Evolutionary conservation across 2,888 invertebrate genomes (phyloP), one percentile per base, ranked within the genome.

Genomic region (Lepidocyrtinus sp.): DNA sequence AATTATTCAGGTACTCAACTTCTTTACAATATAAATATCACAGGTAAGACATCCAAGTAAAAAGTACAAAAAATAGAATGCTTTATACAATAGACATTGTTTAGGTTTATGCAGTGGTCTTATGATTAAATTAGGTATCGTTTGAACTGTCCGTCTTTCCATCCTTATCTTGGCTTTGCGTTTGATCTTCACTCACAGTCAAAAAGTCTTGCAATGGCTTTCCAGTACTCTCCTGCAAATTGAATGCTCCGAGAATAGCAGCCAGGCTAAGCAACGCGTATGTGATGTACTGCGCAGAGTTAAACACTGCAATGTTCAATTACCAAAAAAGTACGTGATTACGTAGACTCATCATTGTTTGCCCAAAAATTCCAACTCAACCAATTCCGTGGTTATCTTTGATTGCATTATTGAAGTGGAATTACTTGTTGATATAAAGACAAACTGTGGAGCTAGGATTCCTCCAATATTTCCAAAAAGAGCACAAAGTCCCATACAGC

Each of bases 391-490:
- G n/a, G 2, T n/a, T n/a, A 26, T 26, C 17, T 15, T 25, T 65
- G 27, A 26, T 22, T 17, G 27, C 25, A 5, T 59, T n/a, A 19
- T 5, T 59, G 21, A 12, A 12, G 46, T 65, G 15, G n/a, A 50
- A 64, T 81, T 75, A 85, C 84, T 61, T 81, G 82, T 84, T 74
- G 83, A 83, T 15, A 83, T 61, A 62, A 72, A 83, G 2, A 77
- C 72, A 50, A 83, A 65, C 65, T 85, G 84, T 1, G 85, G 83
- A 22, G 84, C 81, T 2, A 83, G 3, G 15, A 84, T 81, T 59
- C 84, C 85, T 3, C 84, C 85, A n/a, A 83, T 63, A 46, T 82
- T 79, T 21, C 82, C 83, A 19, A 82, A 83, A 9, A 86, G 45
- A 0, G 79, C 80, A 46, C 83, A 83, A 45, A 84, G 64, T 15